Evolutionary conservation across 1,140 invertebrate species (phyloP), one percentile per base, ranked within the genome.

Genomic region (Pseudobourletiella spinata): DNA sequence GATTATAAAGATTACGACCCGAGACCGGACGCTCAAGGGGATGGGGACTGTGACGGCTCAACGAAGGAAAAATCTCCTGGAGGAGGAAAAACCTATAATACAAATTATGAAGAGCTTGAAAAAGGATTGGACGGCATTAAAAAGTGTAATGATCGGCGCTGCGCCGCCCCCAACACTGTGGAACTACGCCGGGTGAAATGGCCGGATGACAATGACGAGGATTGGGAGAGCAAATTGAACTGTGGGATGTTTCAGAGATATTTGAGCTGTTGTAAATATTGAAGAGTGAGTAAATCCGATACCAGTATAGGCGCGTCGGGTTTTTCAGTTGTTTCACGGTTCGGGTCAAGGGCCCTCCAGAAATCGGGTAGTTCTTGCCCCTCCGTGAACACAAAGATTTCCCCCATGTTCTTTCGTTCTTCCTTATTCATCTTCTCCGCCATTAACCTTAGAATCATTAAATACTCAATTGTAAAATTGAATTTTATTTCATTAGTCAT

Each of bases 401-500:
- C 92, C 1, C 92, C 86, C 73, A 88, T 88, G 71, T 93, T 93
- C 74, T 99, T 99, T 20, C 95, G 78, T 77, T 99, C 97, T 74
- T 96, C 93, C 78, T 99, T 99, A 74, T 98, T 99, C 35, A 99
- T 94, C 76, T 98, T 98, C 75, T 98, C 97, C 1, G 94, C 90
- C 79, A 98, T 86, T 2, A 99, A 77, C 55, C 95, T 78, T 48
- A 32, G 54, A 59, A 44, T 32, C 14, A 64, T 6, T 32, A 15
- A 24, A 11, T 25, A 8, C 18, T 29, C 6, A 15, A 44, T 32
- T n/a, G 8, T 42, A 67, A 71, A 6, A 72, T 60, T 56, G n/a
- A n/a, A n/a, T n/a, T n/a, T n/a, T n/a, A n/a, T n/a, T n/a, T 43
- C 16, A 43, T 16, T 3, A 29, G 16, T 11, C 22, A 39, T 43